phyloP scores from a whole-genome alignment of 2,888 invertebrate genomes.

The Cryptocephalus primarius region DNA sequence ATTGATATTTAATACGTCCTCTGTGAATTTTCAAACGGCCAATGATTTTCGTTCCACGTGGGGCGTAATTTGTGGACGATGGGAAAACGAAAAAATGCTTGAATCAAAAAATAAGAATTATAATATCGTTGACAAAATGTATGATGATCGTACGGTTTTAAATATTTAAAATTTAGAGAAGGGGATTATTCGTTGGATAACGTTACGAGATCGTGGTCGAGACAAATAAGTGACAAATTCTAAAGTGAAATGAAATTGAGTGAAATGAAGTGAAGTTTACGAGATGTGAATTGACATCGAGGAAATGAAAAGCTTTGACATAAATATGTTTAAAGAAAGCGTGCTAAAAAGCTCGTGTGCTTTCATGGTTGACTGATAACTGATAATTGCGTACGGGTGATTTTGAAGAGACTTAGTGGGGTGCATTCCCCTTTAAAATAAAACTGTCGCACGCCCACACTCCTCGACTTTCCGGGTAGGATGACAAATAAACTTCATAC shows the following conservation, averaged over 20 bases:
- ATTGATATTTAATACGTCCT: constrained; percentile 1
- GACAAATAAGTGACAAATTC: too few species aligned
- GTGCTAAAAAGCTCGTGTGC: constrained; percentile 35
- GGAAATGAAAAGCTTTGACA: constrained; percentile 35
- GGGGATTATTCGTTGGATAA: too few species aligned
- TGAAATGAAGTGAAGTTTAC: constrained; percentile 25
- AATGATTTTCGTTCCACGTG: too few species aligned
- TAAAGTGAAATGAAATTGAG: constrained; percentile 17
- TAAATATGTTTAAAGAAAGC: constrained; percentile 37
- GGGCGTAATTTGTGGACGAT: too few species aligned
- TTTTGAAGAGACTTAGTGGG: constrained; percentile 34
- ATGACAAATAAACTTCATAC: constrained; percentile 37
- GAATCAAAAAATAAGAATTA: too few species aligned
- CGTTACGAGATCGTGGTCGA: too few species aligned
- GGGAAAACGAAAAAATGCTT: too few species aligned
- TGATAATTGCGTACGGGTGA: constrained; percentile 40
- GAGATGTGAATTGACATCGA: constrained; percentile 32
- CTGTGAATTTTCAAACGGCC: neutral
- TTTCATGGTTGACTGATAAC: constrained; percentile 35
- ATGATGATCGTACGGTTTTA: too few species aligned
- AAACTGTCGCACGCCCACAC: constrained; percentile 36
- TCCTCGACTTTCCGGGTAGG: neutral
- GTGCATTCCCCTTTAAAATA: constrained; percentile 31
- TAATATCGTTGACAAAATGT: too few species aligned
- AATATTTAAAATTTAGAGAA: too few species aligned